Conservation (phyloP, 2,888 invertebrate species). For the Limnephilus rhombicus region DNA sequence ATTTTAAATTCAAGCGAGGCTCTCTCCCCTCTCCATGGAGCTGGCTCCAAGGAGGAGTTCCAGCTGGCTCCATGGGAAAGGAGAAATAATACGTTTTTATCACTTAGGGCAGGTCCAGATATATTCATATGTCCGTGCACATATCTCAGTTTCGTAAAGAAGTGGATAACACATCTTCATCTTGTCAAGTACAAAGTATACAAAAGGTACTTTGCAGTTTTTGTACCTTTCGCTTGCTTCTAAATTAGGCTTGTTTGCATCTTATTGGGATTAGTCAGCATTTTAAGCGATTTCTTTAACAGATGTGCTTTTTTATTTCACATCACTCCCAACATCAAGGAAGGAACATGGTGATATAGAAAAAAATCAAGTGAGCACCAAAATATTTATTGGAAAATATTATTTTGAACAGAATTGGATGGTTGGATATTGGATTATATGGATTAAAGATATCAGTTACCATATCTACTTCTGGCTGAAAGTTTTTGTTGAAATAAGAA, state of each 20-base stretch:
- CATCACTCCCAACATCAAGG: not conserved
- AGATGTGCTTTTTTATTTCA: not conserved
- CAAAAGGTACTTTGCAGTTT: not conserved
- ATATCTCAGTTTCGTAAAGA: not conserved
- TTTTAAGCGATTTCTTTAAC: not conserved
- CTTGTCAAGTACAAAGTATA: not conserved
- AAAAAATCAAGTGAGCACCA: not conserved
- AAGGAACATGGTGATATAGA: not conserved
- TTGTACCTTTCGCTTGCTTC: not conserved
- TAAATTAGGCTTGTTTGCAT: not conserved
- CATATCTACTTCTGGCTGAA: not conserved
- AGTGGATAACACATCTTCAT: not conserved
- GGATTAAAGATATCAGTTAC: not conserved
- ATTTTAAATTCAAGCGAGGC: too few relatives aligned
- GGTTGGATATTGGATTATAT: not conserved
- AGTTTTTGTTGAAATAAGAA: not conserved
- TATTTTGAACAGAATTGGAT: not conserved
- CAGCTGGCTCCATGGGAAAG: too few relatives aligned
- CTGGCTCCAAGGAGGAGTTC: too few relatives aligned
- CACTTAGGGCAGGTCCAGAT: too few relatives aligned
- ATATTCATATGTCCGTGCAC: too few relatives aligned
- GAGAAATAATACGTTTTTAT: too few relatives aligned
- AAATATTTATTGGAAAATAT: not conserved
- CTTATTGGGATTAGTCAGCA: not conserved
- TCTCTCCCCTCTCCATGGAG: too few relatives aligned